A percentile compares a stretch with the other conserved stretches of the same genome.
Evolutionary conservation across 2,888 invertebrate species (phyloP).

Genomic region (Teinopalpus imperialis): DNA sequence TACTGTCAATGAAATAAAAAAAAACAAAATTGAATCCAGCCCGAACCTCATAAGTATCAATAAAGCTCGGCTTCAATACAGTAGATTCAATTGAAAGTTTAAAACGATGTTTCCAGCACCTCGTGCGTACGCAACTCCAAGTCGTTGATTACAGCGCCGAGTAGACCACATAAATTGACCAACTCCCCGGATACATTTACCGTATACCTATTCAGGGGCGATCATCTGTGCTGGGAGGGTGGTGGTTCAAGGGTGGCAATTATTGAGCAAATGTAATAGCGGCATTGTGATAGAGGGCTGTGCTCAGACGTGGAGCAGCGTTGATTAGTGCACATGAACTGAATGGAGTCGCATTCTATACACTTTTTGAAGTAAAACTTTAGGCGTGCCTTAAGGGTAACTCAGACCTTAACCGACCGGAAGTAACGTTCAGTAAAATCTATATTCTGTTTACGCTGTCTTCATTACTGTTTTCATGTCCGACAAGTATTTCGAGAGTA

Average conservation of each 20-base stretch:
- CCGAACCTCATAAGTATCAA: no score
- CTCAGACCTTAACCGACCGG: no score
- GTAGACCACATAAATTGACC: slow-evolving; percentile 35
- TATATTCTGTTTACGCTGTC: no score
- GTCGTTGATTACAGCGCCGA: slow-evolving; percentile 27
- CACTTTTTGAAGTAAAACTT: no score
- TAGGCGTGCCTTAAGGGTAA: no score
- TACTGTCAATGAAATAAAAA: no score
- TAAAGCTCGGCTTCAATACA: no score
- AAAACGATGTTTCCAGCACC: slow-evolving; percentile 5
- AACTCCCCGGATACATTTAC: slow-evolving; percentile 32
- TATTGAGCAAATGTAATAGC: slow-evolving; percentile 80
- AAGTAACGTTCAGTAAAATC: no score
- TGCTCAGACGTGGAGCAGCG: slow-evolving; percentile 62
- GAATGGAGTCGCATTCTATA: slow-evolving; percentile 41
- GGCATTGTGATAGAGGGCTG: slow-evolving; percentile 73
- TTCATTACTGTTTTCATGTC: no score
- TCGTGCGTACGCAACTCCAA: slow-evolving; percentile 13
- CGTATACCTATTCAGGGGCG: slow-evolving; percentile 35
- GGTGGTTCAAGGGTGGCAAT: slow-evolving; percentile 58
- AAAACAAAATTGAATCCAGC: no score
- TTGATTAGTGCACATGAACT: slow-evolving; percentile 65
- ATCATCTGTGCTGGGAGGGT: slow-evolving; percentile 35
- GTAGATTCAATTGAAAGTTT: not conserved
- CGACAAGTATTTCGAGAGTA: no score